These are phyloP conservation scores for Bradypodion ventrale DNA, from an alignment of 2,797 vertebrate genomes.

Conservation along the genomic window DNA sequence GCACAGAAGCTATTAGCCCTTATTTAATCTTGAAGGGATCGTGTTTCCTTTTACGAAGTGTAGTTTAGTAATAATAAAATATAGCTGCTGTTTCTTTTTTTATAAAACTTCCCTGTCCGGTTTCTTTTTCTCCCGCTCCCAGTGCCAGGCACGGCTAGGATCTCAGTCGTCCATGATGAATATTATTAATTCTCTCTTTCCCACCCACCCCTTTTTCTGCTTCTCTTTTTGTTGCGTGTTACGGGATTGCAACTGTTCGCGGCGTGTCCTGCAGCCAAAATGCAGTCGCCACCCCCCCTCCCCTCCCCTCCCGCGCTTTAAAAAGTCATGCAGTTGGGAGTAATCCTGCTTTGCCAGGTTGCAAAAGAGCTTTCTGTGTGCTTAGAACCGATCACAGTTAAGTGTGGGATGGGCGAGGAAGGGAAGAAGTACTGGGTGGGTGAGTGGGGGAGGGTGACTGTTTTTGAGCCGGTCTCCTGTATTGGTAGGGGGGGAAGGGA, in stretches of 20 bases:
- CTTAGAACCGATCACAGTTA: neutral
- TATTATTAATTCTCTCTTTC: neutral
- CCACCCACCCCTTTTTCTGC: neutral
- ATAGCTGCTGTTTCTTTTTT: no score
- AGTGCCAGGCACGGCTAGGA: conserved; percentile 3
- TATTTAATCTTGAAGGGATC: neutral
- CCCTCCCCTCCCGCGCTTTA: neutral
- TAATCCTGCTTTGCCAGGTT: neutral
- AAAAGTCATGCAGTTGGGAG: neutral
- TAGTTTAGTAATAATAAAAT: neutral
- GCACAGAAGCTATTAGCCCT: no score
- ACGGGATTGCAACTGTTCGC: neutral
- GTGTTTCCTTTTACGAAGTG: neutral
- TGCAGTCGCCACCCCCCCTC: neutral
- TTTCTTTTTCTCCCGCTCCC: neutral
- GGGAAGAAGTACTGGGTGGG: neutral
- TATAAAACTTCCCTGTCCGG: conserved; percentile 34
- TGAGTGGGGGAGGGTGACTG: neutral
- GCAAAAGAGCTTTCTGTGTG: neutral
- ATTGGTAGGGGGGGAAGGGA: no score
- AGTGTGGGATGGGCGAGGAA: neutral
- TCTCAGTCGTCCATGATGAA: neutral
- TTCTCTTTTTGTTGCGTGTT: neutral
- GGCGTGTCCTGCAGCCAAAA: neutral
- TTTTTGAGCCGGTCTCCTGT: neutral